Base-by-base conservation (phyloP, 2,888 invertebrate genomes). In the Scaeva pyrastri region DNA sequence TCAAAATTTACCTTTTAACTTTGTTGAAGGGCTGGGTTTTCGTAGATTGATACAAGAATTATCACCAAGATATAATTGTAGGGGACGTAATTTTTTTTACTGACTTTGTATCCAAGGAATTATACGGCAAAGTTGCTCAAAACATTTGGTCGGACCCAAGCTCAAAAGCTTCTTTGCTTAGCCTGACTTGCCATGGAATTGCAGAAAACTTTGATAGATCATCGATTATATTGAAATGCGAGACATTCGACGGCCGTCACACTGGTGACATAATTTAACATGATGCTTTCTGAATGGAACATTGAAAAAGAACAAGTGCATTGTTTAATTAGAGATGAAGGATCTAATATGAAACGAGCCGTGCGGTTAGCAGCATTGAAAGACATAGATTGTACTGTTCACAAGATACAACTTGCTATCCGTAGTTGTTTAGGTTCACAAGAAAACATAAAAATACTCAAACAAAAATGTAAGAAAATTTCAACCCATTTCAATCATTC, bases 231-330 rank as follows among this genome's bases (percentile, higher is more conserved):
- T 48, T 70, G 23, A 77, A 60, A 77, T 77, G 70, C 16, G 60
- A 77, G 48, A 60, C 48, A 14, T 77, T 71, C 36, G 48, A 76
- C 14, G 77, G 48, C n/a, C 77, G 52, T 41, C 31, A 70, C 26
- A 70, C 70, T 12, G 77, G 70, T 45, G 77, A 77, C 48, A 62
- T 60, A n/a, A 70, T 77, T 77, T 77, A 31, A 60, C 50, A 71
- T 19, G 21, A 77, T 70, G 77, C 60, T 77, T 70, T 31, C 60
- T 23, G 70, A 77, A 60, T 68, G 52, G 70, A 70, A 77, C 50
- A 77, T 71, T 70, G 4, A 16, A 16, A 52, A 70, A 23, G 48
- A 70, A 58, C 31, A 66, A 56, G 56, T 76, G 19, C 76, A 76
- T 36, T 76, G 66, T 21, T 2, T 75, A 4, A 75, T 52, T 11